Percentiles rank a stretch among this genome's conserved stretches.
Evolutionary conservation across 2,888 invertebrate species (phyloP).

Genomic region (Pasiphila rectangulata): DNA sequence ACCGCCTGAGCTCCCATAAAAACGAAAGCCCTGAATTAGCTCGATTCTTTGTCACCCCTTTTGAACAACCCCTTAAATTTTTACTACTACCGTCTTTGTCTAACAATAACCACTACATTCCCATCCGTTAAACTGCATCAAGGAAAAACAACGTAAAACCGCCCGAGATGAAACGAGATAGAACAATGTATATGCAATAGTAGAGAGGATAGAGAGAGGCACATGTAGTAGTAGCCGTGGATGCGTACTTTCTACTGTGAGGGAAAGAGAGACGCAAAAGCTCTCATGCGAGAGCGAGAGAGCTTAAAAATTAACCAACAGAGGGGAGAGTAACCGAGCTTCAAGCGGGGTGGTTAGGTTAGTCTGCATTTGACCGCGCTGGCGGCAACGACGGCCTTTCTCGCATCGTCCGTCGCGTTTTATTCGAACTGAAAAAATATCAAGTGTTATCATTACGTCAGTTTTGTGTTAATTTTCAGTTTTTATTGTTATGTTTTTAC

Average conservation of each 20-base stretch:
- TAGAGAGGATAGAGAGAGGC: slow-evolving; percentile 74
- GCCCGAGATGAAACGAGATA: slow-evolving; percentile 80
- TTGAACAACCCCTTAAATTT: slow-evolving; percentile 77
- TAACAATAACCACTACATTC: slow-evolving; percentile 81
- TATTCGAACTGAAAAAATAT: slow-evolving; percentile 71
- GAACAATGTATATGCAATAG: slow-evolving; percentile 80
- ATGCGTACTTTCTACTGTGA: slow-evolving; percentile 63
- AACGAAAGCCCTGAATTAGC: slow-evolving; percentile 80
- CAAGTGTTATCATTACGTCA: slow-evolving; percentile 57
- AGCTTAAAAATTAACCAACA: slow-evolving; percentile 73
- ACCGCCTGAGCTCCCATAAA: slow-evolving; percentile 77
- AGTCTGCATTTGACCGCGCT: slow-evolving; percentile 77
- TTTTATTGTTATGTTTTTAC: slow-evolving; percentile 40
- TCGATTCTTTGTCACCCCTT: slow-evolving; percentile 80
- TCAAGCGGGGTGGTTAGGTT: slow-evolving; percentile 80
- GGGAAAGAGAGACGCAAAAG: slow-evolving; percentile 65
- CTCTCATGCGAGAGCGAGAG: slow-evolving; percentile 67
- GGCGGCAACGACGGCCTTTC: slow-evolving; percentile 59
- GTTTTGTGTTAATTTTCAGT: slow-evolving; percentile 55
- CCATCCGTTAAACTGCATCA: slow-evolving; percentile 81
- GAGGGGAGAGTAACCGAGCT: slow-evolving; percentile 78
- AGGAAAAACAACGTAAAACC: slow-evolving; percentile 79
- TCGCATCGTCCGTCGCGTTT: slow-evolving; percentile 48
- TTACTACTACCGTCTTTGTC: slow-evolving; percentile 79
- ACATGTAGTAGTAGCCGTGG: slow-evolving; percentile 75